Evolutionary conservation across 2,113 vertebrate species (phyloP).

Genomic region (Lethenteron camtschaticum): DNA sequence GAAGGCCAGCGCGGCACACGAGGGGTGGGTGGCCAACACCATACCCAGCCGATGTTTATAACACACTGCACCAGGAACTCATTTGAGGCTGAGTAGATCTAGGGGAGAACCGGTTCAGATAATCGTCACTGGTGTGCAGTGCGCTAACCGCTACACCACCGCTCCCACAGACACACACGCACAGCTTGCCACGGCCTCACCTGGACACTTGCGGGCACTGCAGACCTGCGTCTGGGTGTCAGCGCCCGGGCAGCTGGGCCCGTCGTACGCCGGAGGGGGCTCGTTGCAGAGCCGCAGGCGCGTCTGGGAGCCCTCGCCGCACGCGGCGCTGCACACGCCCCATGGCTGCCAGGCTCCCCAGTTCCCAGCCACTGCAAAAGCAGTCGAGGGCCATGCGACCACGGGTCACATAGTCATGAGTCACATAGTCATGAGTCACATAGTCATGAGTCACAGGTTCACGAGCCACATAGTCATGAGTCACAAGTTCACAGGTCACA

Average conservation of each 20-base stretch:
- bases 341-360: constrained; percentile 71
- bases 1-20: no score
- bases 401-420: no score
- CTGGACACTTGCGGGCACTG: constrained; percentile 48
- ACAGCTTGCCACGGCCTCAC: constrained; percentile 19
- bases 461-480: no score
- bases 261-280: constrained; percentile 49
- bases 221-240: constrained; percentile 62
- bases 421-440: no score
- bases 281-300: constrained; percentile 48
- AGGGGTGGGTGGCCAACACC: no score
- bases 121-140: not conserved
- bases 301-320: constrained; percentile 51
- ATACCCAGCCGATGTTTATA: no score
- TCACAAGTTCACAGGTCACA: no score
- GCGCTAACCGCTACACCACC: no score
- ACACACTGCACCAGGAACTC: no score
- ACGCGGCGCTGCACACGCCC: constrained; percentile 53
- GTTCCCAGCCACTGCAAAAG: constrained; percentile 39
- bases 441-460: no score
- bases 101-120: not conserved
- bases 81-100: no score
- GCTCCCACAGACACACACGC: not conserved
- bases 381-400: no score
- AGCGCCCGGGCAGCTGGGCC: constrained; percentile 31